These are phyloP conservation scores for Villa cingulata DNA, from an alignment of 2,888 invertebrate species.

Conservation along the genomic window DNA sequence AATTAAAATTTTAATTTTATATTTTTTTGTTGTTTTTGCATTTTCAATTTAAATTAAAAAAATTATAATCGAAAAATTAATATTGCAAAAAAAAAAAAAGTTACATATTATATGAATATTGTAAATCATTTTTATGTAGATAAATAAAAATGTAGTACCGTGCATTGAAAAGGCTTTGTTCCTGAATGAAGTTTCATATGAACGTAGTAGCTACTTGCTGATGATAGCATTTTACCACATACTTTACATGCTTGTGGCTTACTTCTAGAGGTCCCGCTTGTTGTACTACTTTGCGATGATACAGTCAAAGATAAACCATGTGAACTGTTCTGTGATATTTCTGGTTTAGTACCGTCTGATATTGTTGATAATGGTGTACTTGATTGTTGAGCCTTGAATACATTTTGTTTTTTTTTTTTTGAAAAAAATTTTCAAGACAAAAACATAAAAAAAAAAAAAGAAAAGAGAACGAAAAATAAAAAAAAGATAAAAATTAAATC, in stretches of 20 bases:
- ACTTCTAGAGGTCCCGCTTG: slow-evolving; percentile 39
- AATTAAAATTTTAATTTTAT: no score
- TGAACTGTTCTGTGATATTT: slow-evolving; percentile 16
- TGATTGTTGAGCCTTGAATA: slow-evolving; percentile 16
- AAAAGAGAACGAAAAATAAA: neutral
- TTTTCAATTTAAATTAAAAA: no score
- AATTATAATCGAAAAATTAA: no score
- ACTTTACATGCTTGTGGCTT: slow-evolving; percentile 66
- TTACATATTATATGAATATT: no score
- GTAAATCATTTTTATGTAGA: neutral
- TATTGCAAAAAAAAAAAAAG: no score
- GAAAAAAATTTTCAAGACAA: no score
- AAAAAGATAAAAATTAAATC: neutral
- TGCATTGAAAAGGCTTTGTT: slow-evolving; percentile 67
- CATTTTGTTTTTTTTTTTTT: no score
- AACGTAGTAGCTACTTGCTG: slow-evolving; percentile 65
- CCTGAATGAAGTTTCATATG: slow-evolving; percentile 73
- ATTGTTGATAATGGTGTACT: slow-evolving; percentile 17
- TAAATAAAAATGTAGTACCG: slow-evolving; percentile 21
- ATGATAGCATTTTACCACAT: slow-evolving; percentile 63
- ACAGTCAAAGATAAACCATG: slow-evolving; percentile 18
- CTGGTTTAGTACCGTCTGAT: slow-evolving; percentile 20
- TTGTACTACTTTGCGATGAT: slow-evolving; percentile 15
- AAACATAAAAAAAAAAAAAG: no score
- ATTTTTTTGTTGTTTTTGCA: no score